Conservation (phyloP, 2,888 invertebrate genomes). For the Tortricodes alternella region DNA sequence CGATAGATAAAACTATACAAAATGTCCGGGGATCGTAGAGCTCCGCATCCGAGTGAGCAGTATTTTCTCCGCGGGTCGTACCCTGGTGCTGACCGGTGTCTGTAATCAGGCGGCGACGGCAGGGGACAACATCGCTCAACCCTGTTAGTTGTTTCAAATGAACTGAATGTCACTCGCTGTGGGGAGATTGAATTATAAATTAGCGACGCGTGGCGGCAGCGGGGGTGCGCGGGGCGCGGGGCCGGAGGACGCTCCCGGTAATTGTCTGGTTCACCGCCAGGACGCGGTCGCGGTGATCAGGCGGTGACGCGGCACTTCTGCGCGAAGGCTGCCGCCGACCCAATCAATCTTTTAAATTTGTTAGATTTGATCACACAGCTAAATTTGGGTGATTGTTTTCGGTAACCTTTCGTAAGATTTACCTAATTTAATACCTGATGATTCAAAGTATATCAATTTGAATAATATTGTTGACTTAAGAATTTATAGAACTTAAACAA, state of each 20-base stretch:
- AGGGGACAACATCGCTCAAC: not conserved
- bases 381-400: too few species aligned
- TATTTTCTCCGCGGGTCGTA: not conserved
- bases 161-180: not conserved
- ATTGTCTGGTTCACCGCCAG: not conserved
- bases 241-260: not conserved
- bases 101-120: not conserved
- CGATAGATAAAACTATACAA: not conserved
- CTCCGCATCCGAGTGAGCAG: not conserved
- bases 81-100: too few species aligned
- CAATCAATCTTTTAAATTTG: conserved; percentile 16
- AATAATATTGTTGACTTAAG: too few species aligned
- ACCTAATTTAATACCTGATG: too few species aligned
- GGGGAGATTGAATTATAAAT: conserved; percentile 13
- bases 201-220: not conserved
- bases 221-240: not conserved
- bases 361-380: not conserved
- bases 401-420: too few species aligned
- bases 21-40: not conserved
- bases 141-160: conserved; percentile 1
- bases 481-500: too few species aligned
- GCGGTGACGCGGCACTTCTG: too few species aligned
- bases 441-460: too few species aligned
- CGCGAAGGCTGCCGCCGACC: not conserved
- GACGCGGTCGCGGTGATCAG: not conserved